Conservation (phyloP, 2,113 vertebrate genomes). For the Pionites leucogaster region DNA sequence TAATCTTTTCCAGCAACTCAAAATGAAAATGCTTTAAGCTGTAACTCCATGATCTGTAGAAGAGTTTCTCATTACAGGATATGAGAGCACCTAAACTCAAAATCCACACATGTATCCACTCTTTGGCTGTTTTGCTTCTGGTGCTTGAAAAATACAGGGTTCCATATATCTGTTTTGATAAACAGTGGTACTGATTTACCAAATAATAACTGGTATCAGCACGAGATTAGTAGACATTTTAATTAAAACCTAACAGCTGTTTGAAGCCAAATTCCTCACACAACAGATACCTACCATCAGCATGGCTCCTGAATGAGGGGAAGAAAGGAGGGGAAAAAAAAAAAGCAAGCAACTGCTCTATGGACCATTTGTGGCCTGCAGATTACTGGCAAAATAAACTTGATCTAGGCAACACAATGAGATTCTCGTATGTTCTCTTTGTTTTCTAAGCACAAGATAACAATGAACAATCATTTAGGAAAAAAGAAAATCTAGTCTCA, state of each 20-base stretch:
- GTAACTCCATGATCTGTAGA: not conserved
- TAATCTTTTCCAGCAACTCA: not conserved
- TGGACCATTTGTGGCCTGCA: not conserved
- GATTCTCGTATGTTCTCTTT: not conserved
- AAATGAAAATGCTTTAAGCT: not conserved
- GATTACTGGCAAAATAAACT: slow-evolving; percentile 18
- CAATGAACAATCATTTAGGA: not conserved
- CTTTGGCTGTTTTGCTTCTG: not conserved
- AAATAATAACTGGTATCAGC: not conserved
- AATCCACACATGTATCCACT: fast-evolving
- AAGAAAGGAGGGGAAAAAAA: not conserved
- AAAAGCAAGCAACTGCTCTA: not conserved
- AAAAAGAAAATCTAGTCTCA: not conserved
- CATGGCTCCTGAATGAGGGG: not conserved
- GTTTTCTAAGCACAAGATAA: not conserved
- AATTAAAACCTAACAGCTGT: slow-evolving; percentile 6
- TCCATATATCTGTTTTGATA: not conserved
- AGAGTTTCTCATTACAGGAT: not conserved
- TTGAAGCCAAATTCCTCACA: not conserved
- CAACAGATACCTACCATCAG: not conserved
- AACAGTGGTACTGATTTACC: not conserved
- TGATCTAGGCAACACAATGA: slow-evolving; percentile 1
- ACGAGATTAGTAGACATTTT: not conserved
- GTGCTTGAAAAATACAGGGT: not conserved
- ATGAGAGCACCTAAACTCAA: not conserved